Conservation (phyloP, 1,140 invertebrate genomes). For the Pemphigus obesinymphae region DNA sequence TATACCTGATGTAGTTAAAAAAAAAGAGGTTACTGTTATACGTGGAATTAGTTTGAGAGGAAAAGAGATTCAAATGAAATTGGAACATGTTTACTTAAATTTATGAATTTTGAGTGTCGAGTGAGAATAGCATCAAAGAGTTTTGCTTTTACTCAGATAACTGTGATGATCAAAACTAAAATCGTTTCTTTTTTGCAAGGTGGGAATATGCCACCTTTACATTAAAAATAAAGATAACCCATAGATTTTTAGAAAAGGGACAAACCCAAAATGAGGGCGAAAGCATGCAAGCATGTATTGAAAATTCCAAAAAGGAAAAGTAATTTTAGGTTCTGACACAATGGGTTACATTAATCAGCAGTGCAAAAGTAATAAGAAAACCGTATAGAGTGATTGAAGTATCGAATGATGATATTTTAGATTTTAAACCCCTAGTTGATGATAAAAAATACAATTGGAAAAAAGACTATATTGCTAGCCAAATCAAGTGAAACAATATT, state of each 20-base stretch:
- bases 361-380: neutral
- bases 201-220: neutral
- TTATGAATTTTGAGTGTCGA: neutral
- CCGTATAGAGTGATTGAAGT: neutral
- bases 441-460: neutral
- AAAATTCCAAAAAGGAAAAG: neutral
- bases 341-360: neutral
- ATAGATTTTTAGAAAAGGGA: neutral
- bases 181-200: neutral
- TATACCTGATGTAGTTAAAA: neutral
- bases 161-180: neutral
- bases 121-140: neutral
- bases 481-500: neutral
- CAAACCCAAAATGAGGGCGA: neutral
- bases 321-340: neutral
- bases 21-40: neutral
- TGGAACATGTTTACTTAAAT: neutral
- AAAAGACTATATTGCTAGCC: neutral
- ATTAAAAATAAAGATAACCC: neutral
- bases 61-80: slow-evolving; percentile 11
- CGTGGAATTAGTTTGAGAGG: neutral
- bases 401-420: neutral
- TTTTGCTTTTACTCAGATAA: slow-evolving; percentile 7
- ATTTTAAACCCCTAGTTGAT: neutral
- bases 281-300: neutral